Base-by-base conservation (phyloP, 92 coral and sea anemone species). In the Virgularia gustaviana region DNA sequence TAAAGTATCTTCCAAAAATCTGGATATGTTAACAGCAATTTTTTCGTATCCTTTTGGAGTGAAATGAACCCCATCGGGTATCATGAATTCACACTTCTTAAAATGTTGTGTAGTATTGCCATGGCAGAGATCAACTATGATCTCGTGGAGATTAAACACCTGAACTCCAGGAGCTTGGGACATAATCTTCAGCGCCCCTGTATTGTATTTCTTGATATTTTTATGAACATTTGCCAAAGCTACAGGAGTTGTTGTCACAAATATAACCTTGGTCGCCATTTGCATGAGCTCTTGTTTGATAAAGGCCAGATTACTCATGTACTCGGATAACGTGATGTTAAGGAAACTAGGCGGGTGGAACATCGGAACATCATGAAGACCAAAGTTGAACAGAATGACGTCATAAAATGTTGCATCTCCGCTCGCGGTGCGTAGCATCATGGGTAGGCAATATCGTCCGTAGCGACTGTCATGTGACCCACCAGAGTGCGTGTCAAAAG, bases 371-470 rank as follows among this genome's bases (percentile, higher is more conserved):
- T 90, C 96, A 45, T 90, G 96, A 85, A 90, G 84, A 39, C 96
- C 96, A 65, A 90, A 90, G 78, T 90, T 90, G 66, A 90, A 90
- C 24, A 90, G 65, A 32, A 90, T 77, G 30, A 89, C 96, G 71
- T 90, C 96, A 62, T 90, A 90, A 32, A 25, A 72, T 9, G 95
- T 90, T 30, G 83, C 78, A 49, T 79, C 82, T 49, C 88, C 79
- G 6, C 84, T 80, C 42, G 96, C 85, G 6, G 96, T 90, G 37
- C 83, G 72, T 18, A 90, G 88, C 63, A 90, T 72, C 85, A 87
- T 63, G 41, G 94, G 78, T 31, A 90, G 88, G 30, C 96, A 90
- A 29, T 80, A 64, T 13, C 84, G 59, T 0, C 96, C 96, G 34
- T 87, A 86, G 51, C 85, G 78, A 11, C 95, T 88, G 71, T 90